These are phyloP conservation scores for Dendrophyllia cribrosa DNA, from an alignment of 64 coral and sea anemone species.

Conservation along the genomic window DNA sequence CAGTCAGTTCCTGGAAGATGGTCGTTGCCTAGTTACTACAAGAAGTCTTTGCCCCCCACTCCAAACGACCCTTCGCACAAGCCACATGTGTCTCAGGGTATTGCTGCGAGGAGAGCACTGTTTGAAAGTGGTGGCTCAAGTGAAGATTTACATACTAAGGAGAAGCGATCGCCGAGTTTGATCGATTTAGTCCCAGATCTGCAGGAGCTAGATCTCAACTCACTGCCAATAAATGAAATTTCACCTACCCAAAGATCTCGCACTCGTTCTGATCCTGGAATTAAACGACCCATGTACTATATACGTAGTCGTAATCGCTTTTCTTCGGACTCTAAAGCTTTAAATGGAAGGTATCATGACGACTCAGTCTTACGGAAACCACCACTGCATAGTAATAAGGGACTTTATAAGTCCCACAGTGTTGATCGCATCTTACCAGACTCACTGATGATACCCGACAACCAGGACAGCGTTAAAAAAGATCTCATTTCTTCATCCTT, in stretches of 20 bases:
- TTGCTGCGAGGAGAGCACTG: conserved; percentile 84
- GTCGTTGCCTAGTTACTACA: conserved; percentile 92
- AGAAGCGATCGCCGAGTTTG: conserved; percentile 81
- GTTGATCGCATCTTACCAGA: conserved; percentile 18
- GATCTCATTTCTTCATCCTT: background rate
- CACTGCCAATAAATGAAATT: background rate
- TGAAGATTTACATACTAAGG: conserved; percentile 57
- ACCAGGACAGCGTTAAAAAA: background rate
- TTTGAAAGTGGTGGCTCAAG: conserved; percentile 71
- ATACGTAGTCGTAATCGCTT: conserved; percentile 4
- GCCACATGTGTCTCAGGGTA: conserved; percentile 81
- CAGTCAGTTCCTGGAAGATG: conserved; percentile 49
- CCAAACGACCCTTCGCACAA: conserved; percentile 58
- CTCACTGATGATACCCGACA: background rate
- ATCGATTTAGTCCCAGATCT: conserved; percentile 88
- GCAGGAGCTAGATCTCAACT: conserved; percentile 11
- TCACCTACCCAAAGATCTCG: conserved; percentile 30
- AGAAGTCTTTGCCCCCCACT: conserved; percentile 60
- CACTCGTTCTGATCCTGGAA: conserved; percentile 68
- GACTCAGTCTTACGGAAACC: conserved; percentile 69
- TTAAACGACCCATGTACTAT: conserved; percentile 33
- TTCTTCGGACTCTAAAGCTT: conserved; percentile 8
- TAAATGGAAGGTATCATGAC: conserved; percentile 57
- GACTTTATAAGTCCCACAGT: conserved; percentile 81
- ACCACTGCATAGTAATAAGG: background rate